Evolutionary conservation across 2,113 vertebrate species (phyloP).

Genomic region (Salvator merianae): DNA sequence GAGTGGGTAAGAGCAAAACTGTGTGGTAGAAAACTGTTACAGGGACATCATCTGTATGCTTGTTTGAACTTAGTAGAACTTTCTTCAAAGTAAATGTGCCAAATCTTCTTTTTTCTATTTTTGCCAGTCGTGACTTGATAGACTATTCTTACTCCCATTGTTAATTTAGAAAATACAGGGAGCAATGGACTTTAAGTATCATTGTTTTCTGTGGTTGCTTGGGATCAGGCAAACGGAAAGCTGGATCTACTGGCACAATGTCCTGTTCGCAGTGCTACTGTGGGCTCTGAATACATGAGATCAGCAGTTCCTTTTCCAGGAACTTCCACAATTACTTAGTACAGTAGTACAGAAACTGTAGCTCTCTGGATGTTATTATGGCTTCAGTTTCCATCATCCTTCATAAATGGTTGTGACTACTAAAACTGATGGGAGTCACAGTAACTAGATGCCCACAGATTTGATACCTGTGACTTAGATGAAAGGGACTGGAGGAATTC

Average conservation of each 20-base stretch:
- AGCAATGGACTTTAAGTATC: background rate
- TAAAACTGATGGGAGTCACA: no score
- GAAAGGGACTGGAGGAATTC: no score
- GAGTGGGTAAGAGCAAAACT: no score
- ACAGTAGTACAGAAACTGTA: no score
- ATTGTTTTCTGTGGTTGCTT: background rate
- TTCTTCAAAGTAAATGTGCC: background rate
- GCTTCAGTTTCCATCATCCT: no score
- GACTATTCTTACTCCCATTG: background rate
- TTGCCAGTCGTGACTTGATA: background rate
- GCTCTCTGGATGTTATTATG: no score
- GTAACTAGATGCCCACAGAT: no score
- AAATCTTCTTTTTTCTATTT: background rate
- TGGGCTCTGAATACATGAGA: background rate
- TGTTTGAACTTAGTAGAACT: background rate
- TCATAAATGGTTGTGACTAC: no score
- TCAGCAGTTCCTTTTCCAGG: background rate
- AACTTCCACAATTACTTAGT: no score
- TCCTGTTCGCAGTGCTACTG: background rate
- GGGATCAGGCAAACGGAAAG: no score
- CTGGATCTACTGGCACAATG: background rate
- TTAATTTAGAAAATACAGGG: background rate
- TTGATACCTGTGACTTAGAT: no score
- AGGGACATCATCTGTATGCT: background rate
- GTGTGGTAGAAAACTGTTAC: no score